phyloP scores from a whole-genome alignment of 2,113 vertebrate genomes.

The Tympanuchus pallidicinctus region DNA sequence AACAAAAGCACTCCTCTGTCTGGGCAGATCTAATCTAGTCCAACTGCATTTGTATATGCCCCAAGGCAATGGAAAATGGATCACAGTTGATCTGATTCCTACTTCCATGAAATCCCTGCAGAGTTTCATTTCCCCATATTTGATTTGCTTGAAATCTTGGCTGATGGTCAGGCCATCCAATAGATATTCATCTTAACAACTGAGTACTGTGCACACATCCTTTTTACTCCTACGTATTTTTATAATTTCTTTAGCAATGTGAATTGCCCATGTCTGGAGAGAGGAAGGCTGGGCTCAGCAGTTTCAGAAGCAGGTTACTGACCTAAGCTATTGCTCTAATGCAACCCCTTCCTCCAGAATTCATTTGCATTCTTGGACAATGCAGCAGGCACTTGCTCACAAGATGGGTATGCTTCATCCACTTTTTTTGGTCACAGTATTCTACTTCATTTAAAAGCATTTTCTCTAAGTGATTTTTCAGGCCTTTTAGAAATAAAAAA shows the following conservation, averaged over 20 bases:
- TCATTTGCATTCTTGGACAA: not conserved
- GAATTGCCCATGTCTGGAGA: not conserved
- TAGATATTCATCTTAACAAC: not conserved
- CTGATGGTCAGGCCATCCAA: not conserved
- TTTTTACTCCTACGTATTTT: not conserved
- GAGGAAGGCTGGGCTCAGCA: not conserved
- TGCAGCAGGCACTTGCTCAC: rapidly evolving
- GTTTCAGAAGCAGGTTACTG: not conserved
- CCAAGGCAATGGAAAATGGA: conserved; percentile 16
- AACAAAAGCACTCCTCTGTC: not conserved
- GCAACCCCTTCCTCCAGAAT: not conserved
- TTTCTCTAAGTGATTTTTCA: not conserved
- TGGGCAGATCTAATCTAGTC: not conserved
- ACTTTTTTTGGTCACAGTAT: not conserved
- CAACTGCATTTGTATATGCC: not conserved
- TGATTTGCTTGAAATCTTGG: not conserved
- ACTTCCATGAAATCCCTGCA: not conserved
- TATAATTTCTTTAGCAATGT: not conserved
- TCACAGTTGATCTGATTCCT: not conserved
- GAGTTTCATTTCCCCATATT: not conserved
- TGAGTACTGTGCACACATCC: not conserved
- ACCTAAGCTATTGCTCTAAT: not conserved
- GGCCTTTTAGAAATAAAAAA: not conserved
- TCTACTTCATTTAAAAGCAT: not conserved
- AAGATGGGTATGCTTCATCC: not conserved